Base-by-base conservation (phyloP, 2,888 invertebrate species). In the Hoplodrina ambigua region DNA sequence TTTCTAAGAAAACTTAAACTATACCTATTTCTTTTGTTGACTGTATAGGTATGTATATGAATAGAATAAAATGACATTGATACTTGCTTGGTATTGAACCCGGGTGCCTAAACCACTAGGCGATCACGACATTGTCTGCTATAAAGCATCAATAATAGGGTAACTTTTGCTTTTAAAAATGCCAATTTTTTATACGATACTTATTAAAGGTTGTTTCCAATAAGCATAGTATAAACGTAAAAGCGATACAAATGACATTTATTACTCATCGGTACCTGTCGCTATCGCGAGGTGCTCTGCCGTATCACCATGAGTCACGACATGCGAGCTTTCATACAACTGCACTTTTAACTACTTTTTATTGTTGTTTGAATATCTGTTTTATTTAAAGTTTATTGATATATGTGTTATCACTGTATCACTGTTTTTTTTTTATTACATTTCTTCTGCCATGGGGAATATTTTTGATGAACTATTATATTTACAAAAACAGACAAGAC, bases 201-300 rank as follows among this genome's bases (percentile, higher is more conserved):
- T 64, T 15, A 46, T 30, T 30, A 11, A 25, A 20, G 50, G 50
- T 46, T 11, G 25, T 52, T n/a, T 44, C 19, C 44, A 56, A 50
- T 46, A 61, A 62, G 30, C 50, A 58, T 53, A 44, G 46, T 41
- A 80, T 64, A 66, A 81, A 81, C 52, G 63, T 78, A 61, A 81
- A 63, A 44, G 30, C 53, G 59, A 81, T 68, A 74, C 8, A 50
- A 59, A 58, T 74, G 82, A 81, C 78, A 55, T 80, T 80, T 80
- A 80, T 70, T 65, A 68, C 62, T 37, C 58, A n/a, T 63, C 20
- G 2, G 20, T 50, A 25, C 25, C 50, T 19, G 50, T 33, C 46
- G 63, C 60, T 81, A 82, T 68, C 58, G 19, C 4, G 25, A 67
- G 70, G 50, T 56, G 59, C 61, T 69, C 53, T 67, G 68, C 75